Conservation (phyloP, 2,113 vertebrate species). For the Ciconia stormi region DNA sequence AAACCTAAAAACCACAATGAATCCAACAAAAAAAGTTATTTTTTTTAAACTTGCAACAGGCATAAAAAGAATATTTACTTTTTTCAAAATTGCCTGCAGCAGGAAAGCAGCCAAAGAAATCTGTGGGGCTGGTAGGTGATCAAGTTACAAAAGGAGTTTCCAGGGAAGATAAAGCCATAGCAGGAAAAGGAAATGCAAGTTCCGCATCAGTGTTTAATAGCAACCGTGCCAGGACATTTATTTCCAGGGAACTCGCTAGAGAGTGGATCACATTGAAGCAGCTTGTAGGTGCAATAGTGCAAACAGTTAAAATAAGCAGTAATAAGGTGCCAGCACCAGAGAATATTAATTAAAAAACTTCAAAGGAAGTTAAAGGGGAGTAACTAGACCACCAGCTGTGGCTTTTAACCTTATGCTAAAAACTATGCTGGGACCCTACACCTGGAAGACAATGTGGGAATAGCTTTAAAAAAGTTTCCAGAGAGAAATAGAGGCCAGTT, state of each 20-base stretch:
- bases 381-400: neutral
- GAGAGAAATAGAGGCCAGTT: neutral
- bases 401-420: neutral
- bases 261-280: neutral
- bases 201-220: neutral
- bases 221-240: neutral
- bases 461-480: neutral
- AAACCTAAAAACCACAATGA: neutral
- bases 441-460: neutral
- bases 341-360: neutral
- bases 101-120: neutral
- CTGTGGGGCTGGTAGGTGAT: neutral
- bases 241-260: rapidly evolving
- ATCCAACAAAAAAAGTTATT: neutral
- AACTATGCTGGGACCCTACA: neutral
- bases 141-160: slow-evolving; percentile 21
- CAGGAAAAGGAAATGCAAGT: neutral
- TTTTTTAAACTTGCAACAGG: neutral
- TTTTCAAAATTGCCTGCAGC: neutral
- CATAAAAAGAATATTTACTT: neutral
- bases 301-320: neutral
- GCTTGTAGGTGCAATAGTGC: neutral
- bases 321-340: neutral
- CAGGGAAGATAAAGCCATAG: neutral
- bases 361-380: neutral